Conservation (phyloP, 2,113 vertebrate species). For the Gnathonemus echidnorhynchus region DNA sequence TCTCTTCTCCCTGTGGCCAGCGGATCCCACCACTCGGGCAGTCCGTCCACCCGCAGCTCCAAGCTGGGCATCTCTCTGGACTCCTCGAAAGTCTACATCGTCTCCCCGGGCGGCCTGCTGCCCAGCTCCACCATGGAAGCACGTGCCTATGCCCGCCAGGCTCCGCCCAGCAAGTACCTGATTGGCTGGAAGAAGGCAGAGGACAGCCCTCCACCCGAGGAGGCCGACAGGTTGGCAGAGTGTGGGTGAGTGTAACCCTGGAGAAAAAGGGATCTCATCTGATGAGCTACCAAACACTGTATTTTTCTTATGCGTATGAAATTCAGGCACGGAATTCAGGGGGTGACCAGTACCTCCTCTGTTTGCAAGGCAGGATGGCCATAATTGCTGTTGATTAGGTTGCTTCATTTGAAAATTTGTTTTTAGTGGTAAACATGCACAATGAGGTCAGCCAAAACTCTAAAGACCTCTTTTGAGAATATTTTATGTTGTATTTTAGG, state of each 20-base stretch:
- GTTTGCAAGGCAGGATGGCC: background rate
- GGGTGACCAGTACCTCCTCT: background rate
- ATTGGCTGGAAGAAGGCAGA: constrained; percentile 76
- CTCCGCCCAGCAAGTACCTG: constrained; percentile 60
- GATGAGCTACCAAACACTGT: background rate
- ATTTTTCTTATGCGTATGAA: background rate
- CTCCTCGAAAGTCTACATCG: constrained; percentile 72
- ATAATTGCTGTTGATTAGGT: background rate
- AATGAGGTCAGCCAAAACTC: background rate
- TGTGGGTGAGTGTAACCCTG: constrained; percentile 41
- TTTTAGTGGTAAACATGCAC: background rate
- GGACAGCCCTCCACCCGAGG: constrained; percentile 65
- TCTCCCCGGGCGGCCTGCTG: constrained; percentile 50
- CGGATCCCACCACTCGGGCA: constrained; percentile 74
- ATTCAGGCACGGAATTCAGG: background rate
- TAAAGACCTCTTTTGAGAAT: background rate
- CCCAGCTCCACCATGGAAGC: constrained; percentile 50
- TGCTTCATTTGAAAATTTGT: background rate
- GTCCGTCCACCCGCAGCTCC: constrained; percentile 64
- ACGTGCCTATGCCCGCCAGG: constrained; percentile 60
- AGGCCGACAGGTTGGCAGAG: constrained; percentile 55
- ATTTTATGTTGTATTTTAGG: background rate
- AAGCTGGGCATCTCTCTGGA: constrained; percentile 67
- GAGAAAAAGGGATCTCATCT: background rate
- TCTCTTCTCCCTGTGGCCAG: constrained; percentile 43